Percentiles rank a stretch among this genome's conserved stretches.
Conservation (phyloP, 2,113 vertebrate genomes). For the Lichenostomus cassidix region DNA sequence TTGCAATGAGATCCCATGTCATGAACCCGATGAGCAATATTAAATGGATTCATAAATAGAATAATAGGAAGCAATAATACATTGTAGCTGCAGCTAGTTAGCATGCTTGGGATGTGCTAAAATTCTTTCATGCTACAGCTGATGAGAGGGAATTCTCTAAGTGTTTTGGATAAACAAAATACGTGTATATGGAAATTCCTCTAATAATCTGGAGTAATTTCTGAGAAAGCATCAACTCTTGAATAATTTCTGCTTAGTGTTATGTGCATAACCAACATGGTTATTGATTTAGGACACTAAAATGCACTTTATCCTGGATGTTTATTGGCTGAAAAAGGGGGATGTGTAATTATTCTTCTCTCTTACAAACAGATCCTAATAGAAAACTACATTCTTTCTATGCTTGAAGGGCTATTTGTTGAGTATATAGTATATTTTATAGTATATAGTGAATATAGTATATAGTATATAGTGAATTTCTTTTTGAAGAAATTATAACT, state of each 20-base stretch:
- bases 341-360: neutral
- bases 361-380: neutral
- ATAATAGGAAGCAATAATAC: neutral
- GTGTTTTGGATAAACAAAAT: conserved; percentile 20
- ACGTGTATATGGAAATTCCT: conserved; percentile 9
- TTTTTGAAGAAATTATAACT: neutral
- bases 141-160: neutral
- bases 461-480: neutral
- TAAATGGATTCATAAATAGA: neutral
- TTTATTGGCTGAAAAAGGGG: neutral
- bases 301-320: neutral
- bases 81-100: neutral
- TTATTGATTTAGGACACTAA: neutral
- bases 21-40: neutral
- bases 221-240: neutral
- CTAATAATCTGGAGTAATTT: neutral
- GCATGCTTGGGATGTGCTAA: neutral
- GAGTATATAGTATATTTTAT: neutral
- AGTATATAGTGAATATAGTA: no score
- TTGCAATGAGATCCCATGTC: neutral
- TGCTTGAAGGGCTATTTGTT: neutral
- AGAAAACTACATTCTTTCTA: accelerated
- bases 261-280: neutral
- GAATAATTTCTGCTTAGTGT: neutral
- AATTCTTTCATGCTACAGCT: conserved; percentile 1